Conservation (phyloP, 1,140 invertebrate genomes). For the Hydropsyche tenuis region DNA sequence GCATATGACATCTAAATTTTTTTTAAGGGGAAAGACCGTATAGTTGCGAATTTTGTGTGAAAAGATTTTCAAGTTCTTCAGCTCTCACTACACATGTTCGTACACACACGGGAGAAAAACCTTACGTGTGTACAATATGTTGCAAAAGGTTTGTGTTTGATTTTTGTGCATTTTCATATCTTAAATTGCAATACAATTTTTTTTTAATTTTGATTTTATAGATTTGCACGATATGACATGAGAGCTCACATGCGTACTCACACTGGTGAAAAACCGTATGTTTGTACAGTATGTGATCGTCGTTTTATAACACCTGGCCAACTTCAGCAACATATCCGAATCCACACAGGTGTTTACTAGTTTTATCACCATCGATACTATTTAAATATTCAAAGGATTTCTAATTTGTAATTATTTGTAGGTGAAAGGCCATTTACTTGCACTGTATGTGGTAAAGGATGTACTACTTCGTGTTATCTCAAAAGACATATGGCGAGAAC, state of each 20-base stretch:
- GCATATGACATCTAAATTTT: background rate
- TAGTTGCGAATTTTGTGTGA: constrained; percentile 60
- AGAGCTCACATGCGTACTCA: constrained; percentile 68
- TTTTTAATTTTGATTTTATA: constrained; percentile 50
- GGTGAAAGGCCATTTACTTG: constrained; percentile 63
- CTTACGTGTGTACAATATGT: constrained; percentile 70
- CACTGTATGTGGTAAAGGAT: constrained; percentile 58
- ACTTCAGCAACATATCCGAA: constrained; percentile 58
- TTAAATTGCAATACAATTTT: background rate
- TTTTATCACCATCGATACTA: background rate
- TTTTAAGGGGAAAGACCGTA: constrained; percentile 63
- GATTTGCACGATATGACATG: constrained; percentile 57
- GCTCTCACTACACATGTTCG: constrained; percentile 70
- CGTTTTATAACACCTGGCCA: constrained; percentile 56
- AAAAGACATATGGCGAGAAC: constrained; percentile 55
- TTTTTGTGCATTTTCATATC: too few species aligned
- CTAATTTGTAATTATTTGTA: constrained; percentile 43
- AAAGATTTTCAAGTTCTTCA: constrained; percentile 64
- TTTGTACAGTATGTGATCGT: constrained; percentile 61
- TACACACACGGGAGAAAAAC: constrained; percentile 74
- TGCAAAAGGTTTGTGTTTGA: constrained; percentile 61
- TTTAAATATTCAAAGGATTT: background rate
- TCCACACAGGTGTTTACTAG: constrained; percentile 59
- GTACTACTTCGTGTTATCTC: constrained; percentile 55
- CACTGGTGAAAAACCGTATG: constrained; percentile 71